Conservation (phyloP, 1,140 invertebrate genomes). For the Pseudomyrmex flavicornis region DNA sequence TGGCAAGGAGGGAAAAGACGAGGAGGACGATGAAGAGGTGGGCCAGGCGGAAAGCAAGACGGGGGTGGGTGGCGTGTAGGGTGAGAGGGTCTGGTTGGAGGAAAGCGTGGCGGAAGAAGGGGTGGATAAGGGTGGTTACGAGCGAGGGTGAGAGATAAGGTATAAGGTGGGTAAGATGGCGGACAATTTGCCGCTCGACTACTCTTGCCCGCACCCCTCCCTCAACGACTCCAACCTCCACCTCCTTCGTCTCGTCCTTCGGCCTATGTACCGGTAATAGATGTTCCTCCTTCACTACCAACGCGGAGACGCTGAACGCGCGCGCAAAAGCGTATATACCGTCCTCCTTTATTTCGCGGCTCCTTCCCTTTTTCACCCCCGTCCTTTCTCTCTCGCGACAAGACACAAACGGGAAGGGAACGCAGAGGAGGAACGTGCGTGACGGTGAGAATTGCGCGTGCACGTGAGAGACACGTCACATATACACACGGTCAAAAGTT, state of each 20-base stretch:
- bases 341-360: slow-evolving; percentile 67
- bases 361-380: slow-evolving; percentile 11
- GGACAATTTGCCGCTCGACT: slow-evolving; percentile 86
- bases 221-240: slow-evolving; percentile 75
- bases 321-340: slow-evolving; percentile 68
- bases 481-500: slow-evolving; percentile 48
- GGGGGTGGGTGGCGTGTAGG: slow-evolving; percentile 46
- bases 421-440: slow-evolving; percentile 32
- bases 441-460: slow-evolving; percentile 69
- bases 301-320: slow-evolving; percentile 73
- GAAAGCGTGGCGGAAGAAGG: slow-evolving; percentile 63
- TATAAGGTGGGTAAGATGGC: slow-evolving; percentile 86
- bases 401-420: neutral
- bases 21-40: slow-evolving; percentile 11
- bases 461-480: slow-evolving; percentile 49
- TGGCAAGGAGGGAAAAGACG: slow-evolving; percentile 35
- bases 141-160: slow-evolving; percentile 79
- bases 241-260: slow-evolving; percentile 70
- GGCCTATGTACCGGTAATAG: slow-evolving; percentile 83
- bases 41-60: slow-evolving; percentile 14
- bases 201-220: slow-evolving; percentile 83
- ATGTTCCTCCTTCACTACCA: slow-evolving; percentile 82
- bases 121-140: slow-evolving; percentile 71
- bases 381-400: slow-evolving; percentile 22
- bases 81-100: slow-evolving; percentile 69